Evolutionary conservation across 2,797 vertebrate species (phyloP).

Genomic region (Prionace glauca): DNA sequence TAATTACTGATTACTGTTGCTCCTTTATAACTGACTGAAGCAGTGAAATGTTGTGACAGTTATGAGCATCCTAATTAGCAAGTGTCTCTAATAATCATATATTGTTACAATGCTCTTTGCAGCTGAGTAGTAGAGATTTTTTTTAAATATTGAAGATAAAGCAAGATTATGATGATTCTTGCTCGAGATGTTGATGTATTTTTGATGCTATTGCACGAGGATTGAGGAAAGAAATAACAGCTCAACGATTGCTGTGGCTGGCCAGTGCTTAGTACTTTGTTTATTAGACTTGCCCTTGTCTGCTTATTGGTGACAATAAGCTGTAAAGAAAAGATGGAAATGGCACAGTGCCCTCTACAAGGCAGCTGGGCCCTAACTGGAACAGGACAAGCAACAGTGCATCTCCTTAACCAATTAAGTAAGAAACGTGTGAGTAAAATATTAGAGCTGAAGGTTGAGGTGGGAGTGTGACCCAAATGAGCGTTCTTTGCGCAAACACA

Average conservation of each 20-base stretch:
- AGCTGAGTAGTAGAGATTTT: background rate
- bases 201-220: background rate
- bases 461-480: too few species aligned
- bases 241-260: background rate
- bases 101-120: background rate
- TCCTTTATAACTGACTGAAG: background rate
- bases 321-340: background rate
- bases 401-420: background rate
- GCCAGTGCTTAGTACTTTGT: background rate
- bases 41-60: background rate
- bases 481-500: too few species aligned
- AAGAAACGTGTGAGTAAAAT: too few species aligned
- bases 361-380: background rate
- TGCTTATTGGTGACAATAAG: background rate
- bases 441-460: too few species aligned
- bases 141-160: background rate
- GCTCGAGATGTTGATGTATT: background rate
- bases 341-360: background rate
- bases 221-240: background rate
- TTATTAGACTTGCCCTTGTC: background rate
- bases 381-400: background rate
- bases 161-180: background rate
- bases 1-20: background rate
- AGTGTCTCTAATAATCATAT: background rate
- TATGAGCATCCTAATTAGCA: background rate